phyloP scores from a whole-genome alignment of 1,140 invertebrate species.

The Aphaenogaster floridana region DNA sequence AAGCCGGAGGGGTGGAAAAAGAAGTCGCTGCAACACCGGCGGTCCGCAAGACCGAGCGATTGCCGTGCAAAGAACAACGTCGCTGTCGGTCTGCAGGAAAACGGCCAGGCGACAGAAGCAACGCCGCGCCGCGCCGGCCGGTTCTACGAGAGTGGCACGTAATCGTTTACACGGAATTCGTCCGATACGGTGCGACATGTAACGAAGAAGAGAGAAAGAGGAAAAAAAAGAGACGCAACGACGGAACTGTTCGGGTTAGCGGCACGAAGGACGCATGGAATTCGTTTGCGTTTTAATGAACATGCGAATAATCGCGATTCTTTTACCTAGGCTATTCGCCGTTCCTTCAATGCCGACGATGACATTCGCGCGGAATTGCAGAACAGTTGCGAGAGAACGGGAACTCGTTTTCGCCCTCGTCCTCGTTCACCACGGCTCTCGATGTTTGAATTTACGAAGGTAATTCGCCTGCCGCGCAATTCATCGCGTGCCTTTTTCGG shows the following conservation, averaged over 20 bases:
- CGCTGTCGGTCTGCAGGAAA: slow-evolving; percentile 44
- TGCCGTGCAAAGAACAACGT: slow-evolving; percentile 56
- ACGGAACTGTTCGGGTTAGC: slow-evolving; percentile 61
- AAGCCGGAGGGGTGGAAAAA: slow-evolving; percentile 22
- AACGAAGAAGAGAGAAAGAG: slow-evolving; percentile 53
- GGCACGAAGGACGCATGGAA: slow-evolving; percentile 65
- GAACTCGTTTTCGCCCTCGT: slow-evolving; percentile 66
- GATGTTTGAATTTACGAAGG: slow-evolving; percentile 27
- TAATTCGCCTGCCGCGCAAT: slow-evolving; percentile 6
- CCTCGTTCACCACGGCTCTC: slow-evolving; percentile 27
- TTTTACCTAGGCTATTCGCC: slow-evolving; percentile 57
- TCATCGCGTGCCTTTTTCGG: slow-evolving; percentile 20
- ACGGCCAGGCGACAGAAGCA: slow-evolving; percentile 41
- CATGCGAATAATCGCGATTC: slow-evolving; percentile 74
- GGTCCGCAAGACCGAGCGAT: slow-evolving; percentile 30
- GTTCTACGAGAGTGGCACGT: slow-evolving; percentile 54
- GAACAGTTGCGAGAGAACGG: slow-evolving; percentile 47
- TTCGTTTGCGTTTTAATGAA: slow-evolving; percentile 80
- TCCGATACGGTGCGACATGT: slow-evolving; percentile 19
- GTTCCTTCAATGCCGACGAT: slow-evolving; percentile 51
- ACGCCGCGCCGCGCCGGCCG: slow-evolving; percentile 11
- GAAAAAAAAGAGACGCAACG: slow-evolving; percentile 23
- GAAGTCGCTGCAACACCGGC: slow-evolving; percentile 18
- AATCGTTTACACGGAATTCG: slow-evolving; percentile 64
- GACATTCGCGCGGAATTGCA: slow-evolving; percentile 70